A percentile compares a stretch with the other conserved stretches of the same genome.
Evolutionary conservation across 2,797 vertebrate genomes (phyloP).

Genomic region (Calcarius lapponicus): DNA sequence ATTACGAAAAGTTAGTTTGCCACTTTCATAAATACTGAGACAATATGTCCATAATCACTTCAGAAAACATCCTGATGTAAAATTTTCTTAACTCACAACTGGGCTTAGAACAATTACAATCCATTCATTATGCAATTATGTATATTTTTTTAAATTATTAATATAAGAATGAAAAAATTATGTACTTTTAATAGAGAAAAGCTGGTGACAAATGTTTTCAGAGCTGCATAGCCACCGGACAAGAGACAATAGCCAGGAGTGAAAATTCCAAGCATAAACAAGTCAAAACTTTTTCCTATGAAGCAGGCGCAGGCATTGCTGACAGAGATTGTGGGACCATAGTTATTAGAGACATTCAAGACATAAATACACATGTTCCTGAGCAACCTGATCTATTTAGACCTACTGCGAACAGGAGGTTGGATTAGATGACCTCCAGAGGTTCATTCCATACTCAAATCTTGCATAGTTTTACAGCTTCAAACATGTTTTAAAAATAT

Average conservation of each 20-base stretch:
- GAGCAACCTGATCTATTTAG: not conserved
- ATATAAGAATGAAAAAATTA: not conserved
- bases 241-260: not conserved
- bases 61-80: not conserved
- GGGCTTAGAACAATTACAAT: not conserved
- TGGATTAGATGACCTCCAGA: not conserved
- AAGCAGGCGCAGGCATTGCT: not conserved
- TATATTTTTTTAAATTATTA: not conserved
- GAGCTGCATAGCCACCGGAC: not conserved
- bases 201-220: not conserved
- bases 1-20: not conserved
- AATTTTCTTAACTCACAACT: not conserved
- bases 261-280: not conserved
- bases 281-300: not conserved
- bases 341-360: not conserved
- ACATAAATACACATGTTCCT: not conserved
- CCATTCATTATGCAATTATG: not conserved
- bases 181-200: not conserved
- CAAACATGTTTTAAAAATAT: not conserved
- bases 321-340: not conserved
- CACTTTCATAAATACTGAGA: not conserved
- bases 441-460: not conserved
- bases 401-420: not conserved
- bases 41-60: not conserved
- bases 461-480: not conserved